Conservation (phyloP, 2,888 invertebrate genomes). For the Meliscaeva auricollis region DNA sequence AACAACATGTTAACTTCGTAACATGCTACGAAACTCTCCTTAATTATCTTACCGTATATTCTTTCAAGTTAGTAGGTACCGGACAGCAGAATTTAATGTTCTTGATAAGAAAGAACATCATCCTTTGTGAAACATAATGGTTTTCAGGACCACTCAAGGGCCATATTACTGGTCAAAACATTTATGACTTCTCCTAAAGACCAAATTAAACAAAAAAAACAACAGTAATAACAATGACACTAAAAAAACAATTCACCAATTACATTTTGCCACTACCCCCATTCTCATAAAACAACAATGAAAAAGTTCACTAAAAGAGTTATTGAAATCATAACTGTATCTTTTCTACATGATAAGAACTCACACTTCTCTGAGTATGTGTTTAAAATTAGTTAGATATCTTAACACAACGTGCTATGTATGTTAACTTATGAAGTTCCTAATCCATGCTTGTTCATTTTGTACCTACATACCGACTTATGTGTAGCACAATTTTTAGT, state of each 20-base stretch:
- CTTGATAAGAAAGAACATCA: not conserved
- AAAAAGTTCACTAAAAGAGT: slow-evolving; percentile 2
- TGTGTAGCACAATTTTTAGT: not conserved
- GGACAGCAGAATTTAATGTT: not conserved
- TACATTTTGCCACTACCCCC: not conserved
- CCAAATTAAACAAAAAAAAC: not conserved
- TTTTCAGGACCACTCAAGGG: not conserved
- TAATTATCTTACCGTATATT: not conserved
- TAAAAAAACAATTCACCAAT: not conserved
- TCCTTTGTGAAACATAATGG: slow-evolving; percentile 18
- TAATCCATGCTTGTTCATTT: too few relatives aligned
- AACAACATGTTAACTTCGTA: not conserved
- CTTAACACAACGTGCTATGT: not conserved
- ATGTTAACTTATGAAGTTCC: too few relatives aligned
- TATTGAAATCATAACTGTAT: slow-evolving; percentile 18
- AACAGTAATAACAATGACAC: not conserved
- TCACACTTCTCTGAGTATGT: not conserved
- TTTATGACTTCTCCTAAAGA: slow-evolving; percentile 2
- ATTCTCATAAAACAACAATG: not conserved
- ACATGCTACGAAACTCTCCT: not conserved
- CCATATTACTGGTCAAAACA: slow-evolving; percentile 7
- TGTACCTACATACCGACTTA: too few relatives aligned
- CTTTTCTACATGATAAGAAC: slow-evolving; percentile 9
- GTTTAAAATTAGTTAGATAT: not conserved
- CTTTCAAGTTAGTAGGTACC: not conserved